phyloP scores from a whole-genome alignment of 1,140 invertebrate species.

The Chionoecetes opilio region DNA sequence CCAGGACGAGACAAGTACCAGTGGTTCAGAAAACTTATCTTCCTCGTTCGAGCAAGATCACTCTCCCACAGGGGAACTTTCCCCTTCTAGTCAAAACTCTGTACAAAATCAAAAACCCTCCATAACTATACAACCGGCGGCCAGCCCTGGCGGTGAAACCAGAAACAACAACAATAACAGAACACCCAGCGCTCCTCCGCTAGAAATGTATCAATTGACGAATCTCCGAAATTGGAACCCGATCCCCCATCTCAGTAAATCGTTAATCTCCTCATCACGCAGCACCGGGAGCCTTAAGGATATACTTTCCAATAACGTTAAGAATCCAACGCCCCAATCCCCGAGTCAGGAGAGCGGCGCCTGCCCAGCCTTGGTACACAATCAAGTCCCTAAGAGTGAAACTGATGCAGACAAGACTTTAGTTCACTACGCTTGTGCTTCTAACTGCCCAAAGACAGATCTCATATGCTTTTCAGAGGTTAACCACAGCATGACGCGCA shows the following conservation, averaged over 20 bases:
- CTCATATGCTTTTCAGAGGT: constrained; percentile 71
- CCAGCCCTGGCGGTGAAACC: constrained; percentile 44
- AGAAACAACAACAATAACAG: constrained; percentile 76
- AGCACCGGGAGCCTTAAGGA: constrained; percentile 79
- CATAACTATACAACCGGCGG: constrained; percentile 64
- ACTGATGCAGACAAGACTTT: constrained; percentile 48
- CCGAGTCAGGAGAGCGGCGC: constrained; percentile 24
- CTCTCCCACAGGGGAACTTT: constrained; percentile 2
- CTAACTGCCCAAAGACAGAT: constrained; percentile 61
- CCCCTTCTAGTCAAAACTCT: neutral
- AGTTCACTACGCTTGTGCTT: constrained; percentile 52
- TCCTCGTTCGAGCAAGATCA: constrained; percentile 62
- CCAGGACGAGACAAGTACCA: constrained; percentile 20
- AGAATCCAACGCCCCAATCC: constrained; percentile 50
- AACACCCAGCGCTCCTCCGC: constrained; percentile 6
- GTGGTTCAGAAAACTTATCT: neutral
- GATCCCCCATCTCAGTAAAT: constrained; percentile 63
- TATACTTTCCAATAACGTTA: constrained; percentile 64
- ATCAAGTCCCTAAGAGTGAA: constrained; percentile 41
- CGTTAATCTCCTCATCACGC: constrained; percentile 74
- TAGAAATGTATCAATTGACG: constrained; percentile 78
- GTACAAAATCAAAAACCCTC: constrained; percentile 57
- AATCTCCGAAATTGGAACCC: constrained; percentile 80
- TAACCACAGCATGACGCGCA: constrained; percentile 69
- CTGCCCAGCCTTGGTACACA: constrained; percentile 49